A percentile compares a stretch with the other conserved stretches of the same genome.
phyloP scores from a whole-genome alignment of 2,888 invertebrate species.

The Ectemnius continuus region DNA sequence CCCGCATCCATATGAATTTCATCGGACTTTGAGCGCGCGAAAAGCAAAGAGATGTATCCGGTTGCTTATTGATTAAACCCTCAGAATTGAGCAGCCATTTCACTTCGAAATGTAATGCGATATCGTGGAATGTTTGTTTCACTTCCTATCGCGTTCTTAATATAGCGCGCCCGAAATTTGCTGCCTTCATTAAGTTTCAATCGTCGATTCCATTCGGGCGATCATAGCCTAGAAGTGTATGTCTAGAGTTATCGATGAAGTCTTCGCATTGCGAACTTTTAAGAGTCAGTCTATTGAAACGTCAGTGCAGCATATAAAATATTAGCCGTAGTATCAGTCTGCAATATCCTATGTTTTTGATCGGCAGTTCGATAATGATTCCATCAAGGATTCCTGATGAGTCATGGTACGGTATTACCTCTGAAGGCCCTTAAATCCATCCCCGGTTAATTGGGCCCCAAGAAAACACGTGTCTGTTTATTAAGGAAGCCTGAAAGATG shows the following conservation, averaged over 20 bases:
- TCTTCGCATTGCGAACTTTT: neutral
- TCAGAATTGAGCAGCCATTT: neutral
- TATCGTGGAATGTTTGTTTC: constrained; percentile 11
- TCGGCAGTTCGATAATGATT: neutral
- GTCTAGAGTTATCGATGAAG: too few species aligned
- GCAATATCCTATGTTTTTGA: too few species aligned
- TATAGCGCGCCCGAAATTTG: neutral
- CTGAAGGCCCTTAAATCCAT: neutral
- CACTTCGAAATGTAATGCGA: neutral
- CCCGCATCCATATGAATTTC: neutral
- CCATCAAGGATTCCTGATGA: constrained; percentile 9
- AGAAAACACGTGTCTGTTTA: constrained; percentile 1
- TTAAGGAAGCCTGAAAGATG: neutral
- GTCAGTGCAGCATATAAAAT: too few species aligned
- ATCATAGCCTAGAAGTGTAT: neutral
- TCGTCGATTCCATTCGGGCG: neutral
- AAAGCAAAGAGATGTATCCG: neutral
- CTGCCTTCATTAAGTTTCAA: neutral
- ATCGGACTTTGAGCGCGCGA: neutral
- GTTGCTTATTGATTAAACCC: constrained; percentile 5
- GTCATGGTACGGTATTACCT: constrained; percentile 1
- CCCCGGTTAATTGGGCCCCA: neutral
- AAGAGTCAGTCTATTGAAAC: neutral
- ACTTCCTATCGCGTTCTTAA: constrained; percentile 4
- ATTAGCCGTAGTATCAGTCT: too few species aligned